Evolutionary conservation across 2,113 vertebrate genomes (phyloP).

Genomic region (Lates calcarifer): DNA sequence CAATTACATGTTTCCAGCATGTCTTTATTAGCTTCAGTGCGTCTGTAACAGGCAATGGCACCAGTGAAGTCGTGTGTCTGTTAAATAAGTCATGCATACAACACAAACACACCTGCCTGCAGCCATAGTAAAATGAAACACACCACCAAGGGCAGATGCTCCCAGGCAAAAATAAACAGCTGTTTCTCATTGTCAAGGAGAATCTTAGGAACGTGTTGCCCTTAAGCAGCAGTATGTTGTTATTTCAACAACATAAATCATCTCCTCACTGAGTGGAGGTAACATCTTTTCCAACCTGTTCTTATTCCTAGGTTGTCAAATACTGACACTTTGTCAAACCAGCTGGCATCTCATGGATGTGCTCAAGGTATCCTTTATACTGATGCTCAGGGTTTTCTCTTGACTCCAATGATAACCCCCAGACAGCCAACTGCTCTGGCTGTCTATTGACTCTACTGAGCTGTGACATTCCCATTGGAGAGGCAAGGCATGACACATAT

Average conservation of each 20-base stretch:
- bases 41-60: conserved; percentile 17
- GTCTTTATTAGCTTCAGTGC: background rate
- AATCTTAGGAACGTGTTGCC: conserved; percentile 57
- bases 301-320: background rate
- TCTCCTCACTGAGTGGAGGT: conserved; percentile 27
- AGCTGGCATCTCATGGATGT: background rate
- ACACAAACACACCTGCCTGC: conserved; percentile 49
- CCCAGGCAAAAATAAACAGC: conserved; percentile 63
- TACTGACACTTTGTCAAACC: background rate
- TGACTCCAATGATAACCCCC: background rate
- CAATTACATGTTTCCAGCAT: conserved; percentile 27
- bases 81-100: conserved; percentile 71
- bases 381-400: background rate
- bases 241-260: conserved; percentile 64
- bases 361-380: background rate
- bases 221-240: conserved; percentile 31
- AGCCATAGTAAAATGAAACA: conserved; percentile 61
- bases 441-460: background rate
- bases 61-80: conserved; percentile 32
- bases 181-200: conserved; percentile 66
- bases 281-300: background rate
- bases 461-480: background rate
- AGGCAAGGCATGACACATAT: background rate
- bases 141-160: conserved; percentile 66
- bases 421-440: background rate